Evolutionary conservation across 2,888 invertebrate species (phyloP).

Genomic region (Anodontia alba): DNA sequence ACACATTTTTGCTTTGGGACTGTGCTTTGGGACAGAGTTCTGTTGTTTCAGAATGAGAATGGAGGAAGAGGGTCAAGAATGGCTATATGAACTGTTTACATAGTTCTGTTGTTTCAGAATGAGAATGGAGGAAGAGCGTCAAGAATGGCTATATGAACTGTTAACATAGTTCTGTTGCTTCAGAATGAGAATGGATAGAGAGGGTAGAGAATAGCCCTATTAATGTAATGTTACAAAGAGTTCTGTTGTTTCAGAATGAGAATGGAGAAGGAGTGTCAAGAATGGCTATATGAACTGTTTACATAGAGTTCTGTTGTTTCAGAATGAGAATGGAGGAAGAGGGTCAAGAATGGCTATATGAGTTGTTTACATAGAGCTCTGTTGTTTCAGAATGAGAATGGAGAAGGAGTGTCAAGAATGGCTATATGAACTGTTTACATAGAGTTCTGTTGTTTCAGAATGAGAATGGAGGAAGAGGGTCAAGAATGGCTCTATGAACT

Average conservation of each 20-base stretch:
- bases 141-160: conserved; percentile 91
- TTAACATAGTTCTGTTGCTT: conserved; percentile 79
- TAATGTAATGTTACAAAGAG: conserved; percentile 93
- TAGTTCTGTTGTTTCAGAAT: conserved; percentile 82
- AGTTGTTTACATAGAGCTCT: conserved; percentile 92
- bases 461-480: no score
- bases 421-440: no score
- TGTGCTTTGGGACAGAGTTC: no score
- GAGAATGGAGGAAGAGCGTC: conserved; percentile 69
- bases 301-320: conserved; percentile 84
- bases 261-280: conserved; percentile 72
- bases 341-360: conserved; percentile 89
- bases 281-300: conserved; percentile 92
- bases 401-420: no score
- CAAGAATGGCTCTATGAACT: no score
- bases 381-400: no score
- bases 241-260: conserved; percentile 11
- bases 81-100: conserved; percentile 93
- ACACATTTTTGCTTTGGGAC: no score
- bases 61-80: conserved; percentile 77
- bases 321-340: conserved; percentile 64
- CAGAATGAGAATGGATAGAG: conserved; percentile 59
- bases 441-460: no score
- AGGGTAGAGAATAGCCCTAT: conserved; percentile 88
- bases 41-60: conserved; percentile 15